Percentiles rank a stretch among this genome's conserved stretches.
Evolutionary conservation across 2,888 invertebrate genomes (phyloP).

Genomic region (Plebejus argus): DNA sequence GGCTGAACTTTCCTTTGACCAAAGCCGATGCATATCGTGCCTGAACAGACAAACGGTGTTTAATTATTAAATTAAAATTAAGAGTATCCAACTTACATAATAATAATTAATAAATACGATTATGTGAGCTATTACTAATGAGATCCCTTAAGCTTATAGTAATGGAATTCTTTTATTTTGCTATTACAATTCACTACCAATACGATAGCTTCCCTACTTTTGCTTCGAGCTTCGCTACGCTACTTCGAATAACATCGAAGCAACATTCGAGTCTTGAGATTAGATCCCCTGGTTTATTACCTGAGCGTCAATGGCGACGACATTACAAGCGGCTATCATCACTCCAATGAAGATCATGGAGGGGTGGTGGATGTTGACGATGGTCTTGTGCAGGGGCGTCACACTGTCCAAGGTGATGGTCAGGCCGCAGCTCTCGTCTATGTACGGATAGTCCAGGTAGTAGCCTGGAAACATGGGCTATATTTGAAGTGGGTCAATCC

Average conservation of each 20-base stretch:
- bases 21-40: slow-evolving; percentile 65
- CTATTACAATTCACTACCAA: no score
- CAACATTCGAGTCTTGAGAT: not conserved
- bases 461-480: slow-evolving; percentile 79
- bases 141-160: not conserved
- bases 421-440: slow-evolving; percentile 83
- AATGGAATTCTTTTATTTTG: not conserved
- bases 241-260: no score
- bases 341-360: slow-evolving; percentile 88
- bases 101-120: no score
- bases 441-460: slow-evolving; percentile 85
- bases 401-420: slow-evolving; percentile 80
- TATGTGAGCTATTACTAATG: no score
- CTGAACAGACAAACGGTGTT: slow-evolving; percentile 47
- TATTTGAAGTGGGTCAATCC: not conserved
- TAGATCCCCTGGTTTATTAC: slow-evolving; percentile 46
- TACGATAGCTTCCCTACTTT: no score
- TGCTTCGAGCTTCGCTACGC: no score
- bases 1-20: slow-evolving; percentile 64
- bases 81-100: not conserved
- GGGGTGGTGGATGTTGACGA: slow-evolving; percentile 87
- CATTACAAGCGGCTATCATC: slow-evolving; percentile 83
- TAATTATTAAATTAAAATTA: not conserved
- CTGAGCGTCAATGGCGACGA: slow-evolving; percentile 68
- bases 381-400: slow-evolving; percentile 86